Evolutionary conservation across 2,113 vertebrate genomes (phyloP).

Genomic region (Condylura cristata): DNA sequence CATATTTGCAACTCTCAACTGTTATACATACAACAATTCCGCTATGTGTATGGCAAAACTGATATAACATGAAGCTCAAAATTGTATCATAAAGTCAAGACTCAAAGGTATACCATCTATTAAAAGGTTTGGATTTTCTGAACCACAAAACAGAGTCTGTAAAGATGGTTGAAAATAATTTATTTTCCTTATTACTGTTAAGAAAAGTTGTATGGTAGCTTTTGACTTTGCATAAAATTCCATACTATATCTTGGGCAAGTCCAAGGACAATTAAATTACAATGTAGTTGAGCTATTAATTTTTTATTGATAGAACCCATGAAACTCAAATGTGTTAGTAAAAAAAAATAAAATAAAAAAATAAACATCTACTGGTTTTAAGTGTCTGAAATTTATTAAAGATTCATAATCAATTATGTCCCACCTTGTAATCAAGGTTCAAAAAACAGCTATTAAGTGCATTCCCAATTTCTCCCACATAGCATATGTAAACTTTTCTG

Average conservation of each 20-base stretch:
- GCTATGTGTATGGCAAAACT: slow-evolving; percentile 41
- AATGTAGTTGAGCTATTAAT: slow-evolving; percentile 9
- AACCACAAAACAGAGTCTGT: slow-evolving; percentile 63
- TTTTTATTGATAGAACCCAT: slow-evolving; percentile 60
- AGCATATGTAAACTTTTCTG: slow-evolving; percentile 66
- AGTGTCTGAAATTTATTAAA: slow-evolving; percentile 68
- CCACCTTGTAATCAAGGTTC: slow-evolving; percentile 59
- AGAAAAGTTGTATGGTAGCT: slow-evolving; percentile 64
- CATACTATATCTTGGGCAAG: slow-evolving; percentile 48
- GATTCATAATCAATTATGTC: slow-evolving; percentile 75
- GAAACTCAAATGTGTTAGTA: slow-evolving; percentile 70
- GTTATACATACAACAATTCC: slow-evolving; percentile 63
- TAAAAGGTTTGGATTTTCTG: slow-evolving; percentile 64
- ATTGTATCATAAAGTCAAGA: slow-evolving; percentile 22
- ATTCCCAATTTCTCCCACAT: slow-evolving; percentile 68
- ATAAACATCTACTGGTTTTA: slow-evolving; percentile 81
- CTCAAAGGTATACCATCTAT: slow-evolving; percentile 44
- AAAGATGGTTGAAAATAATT: slow-evolving; percentile 23
- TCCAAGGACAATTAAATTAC: slow-evolving; percentile 58
- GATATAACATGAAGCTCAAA: slow-evolving; percentile 40
- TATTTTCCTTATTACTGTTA: slow-evolving; percentile 15
- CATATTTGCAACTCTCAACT: slow-evolving; percentile 48
- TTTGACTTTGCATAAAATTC: slow-evolving; percentile 75
- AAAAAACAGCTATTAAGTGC: slow-evolving; percentile 64
- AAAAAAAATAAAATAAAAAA: slow-evolving; percentile 72